Base-by-base conservation (phyloP, 2,797 vertebrate species). In the Sebastiscus tertius region DNA sequence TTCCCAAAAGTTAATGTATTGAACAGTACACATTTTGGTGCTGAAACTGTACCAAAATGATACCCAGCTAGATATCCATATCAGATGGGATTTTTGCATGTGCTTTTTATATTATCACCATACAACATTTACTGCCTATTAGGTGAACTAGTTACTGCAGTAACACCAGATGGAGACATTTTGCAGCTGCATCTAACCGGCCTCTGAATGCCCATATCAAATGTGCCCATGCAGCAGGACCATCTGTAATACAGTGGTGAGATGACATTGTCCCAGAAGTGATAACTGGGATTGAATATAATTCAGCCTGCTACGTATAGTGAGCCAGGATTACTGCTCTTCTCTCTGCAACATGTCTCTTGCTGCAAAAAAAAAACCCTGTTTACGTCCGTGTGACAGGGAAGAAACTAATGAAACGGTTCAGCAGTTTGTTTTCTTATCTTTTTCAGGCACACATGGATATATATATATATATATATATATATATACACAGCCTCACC, bases 131-230 rank as follows among this genome's bases (percentile, higher is more conserved):
- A 6, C 49, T 12, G 31, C 61, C 33, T 67, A 67, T 74, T 34
- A 70, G 75, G 76, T 81, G 58, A 63, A 52, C 75, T 54, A 63
- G 70, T 81, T 67, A 46, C 78, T 54, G 54, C 72, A 79, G 49
- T 68, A 76, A 90, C 93, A 93, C 67, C 92, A 95, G 93, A 93
- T 94, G 94, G 93, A 93, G 92, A 93, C 92, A 93, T 95, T 95
- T 92, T 89, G 88, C 93, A 83, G 66, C 82, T 72, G 72, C 33
- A 62, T 66, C 62, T 56, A 79, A 76, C 49, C 64, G 1, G 42
- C 76, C 62, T 80, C 74, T 83, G 82, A 91, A 89, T 89, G 42
- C 82, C 81, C 75, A 60, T 85, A 87, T 92, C 83, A 88, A 80
- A 87, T 79, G 68, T 86, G 74, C 72, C 75, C 79, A 69, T 88